Evolutionary conservation across 1,140 invertebrate species (phyloP), one percentile per base, ranked within the genome.

Genomic region (Drosophila guanche): DNA sequence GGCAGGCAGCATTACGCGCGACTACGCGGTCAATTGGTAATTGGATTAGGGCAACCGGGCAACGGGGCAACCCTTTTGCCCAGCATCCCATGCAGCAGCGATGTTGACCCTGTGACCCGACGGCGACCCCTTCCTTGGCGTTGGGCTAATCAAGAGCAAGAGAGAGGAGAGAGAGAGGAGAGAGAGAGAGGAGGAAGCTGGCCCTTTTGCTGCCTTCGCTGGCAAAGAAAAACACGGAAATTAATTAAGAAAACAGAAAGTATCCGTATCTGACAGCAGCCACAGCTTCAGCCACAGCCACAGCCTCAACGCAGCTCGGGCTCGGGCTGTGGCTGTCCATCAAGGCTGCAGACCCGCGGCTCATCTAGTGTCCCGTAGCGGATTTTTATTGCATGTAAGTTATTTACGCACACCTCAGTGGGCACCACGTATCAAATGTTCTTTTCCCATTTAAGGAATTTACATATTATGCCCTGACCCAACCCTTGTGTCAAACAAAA

Each of bases 241-340:
- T 85, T 80, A 80, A 86, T 85, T 85, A 86, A 85, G 81, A 85
- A 85, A 79, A 73, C 60, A 69, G 55, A 69, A 37, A 37, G 33
- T 37, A 37, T 12, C 33, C 33, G 33, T 12, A 37, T 37, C 33
- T 37, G 33, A 37, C 33, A 37, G 33, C 33, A 37, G 33, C 10
- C 29, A 8, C 29, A 33, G 29, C 29, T 8, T 3, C 29, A 8
- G 29, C 29, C 29, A 1, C 29, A 33, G 29, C 29, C 29, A 8
- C 27, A 29, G 27, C 27, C 7, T 8, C 33, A 37, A 27, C 10
- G 3, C 33, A 37, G 33, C 33, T 33, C 27, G 6, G 6, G 27
- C 27, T 29, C 27, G 27, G 27, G 0, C 25, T 27, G 25, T 5
- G 4, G 25, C 33, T 12, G 33, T 37, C 33, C 33, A 37, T 37